A percentile compares a stretch with the other conserved stretches of the same genome.
Conservation (phyloP, 2,113 vertebrate genomes). For the Saiga tatarica region DNA sequence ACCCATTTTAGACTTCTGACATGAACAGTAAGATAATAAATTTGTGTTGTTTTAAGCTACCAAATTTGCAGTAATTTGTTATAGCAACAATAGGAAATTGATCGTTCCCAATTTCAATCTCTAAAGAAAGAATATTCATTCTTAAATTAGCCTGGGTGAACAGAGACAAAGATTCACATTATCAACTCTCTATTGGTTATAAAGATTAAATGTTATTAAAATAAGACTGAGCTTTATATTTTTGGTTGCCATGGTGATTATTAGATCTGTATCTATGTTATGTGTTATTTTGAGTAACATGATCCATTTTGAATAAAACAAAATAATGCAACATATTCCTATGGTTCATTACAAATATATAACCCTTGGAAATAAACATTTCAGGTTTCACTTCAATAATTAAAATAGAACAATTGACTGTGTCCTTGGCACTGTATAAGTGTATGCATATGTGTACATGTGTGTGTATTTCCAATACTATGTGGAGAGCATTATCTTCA, state of each 20-base stretch:
- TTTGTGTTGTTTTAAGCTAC: background rate
- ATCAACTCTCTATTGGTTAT: background rate
- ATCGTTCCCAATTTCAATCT: background rate
- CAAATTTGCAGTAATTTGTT: background rate
- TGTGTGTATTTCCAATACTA: background rate
- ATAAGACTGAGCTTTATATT: slow-evolving; percentile 32
- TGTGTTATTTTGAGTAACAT: slow-evolving; percentile 44
- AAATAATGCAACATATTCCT: background rate
- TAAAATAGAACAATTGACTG: background rate
- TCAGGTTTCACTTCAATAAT: background rate
- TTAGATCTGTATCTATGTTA: slow-evolving; percentile 26
- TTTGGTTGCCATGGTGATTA: slow-evolving; percentile 53
- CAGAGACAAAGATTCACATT: background rate
- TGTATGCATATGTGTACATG: background rate
- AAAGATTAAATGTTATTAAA: slow-evolving; percentile 58
- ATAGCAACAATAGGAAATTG: background rate
- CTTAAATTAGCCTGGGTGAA: slow-evolving; percentile 19
- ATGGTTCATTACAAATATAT: background rate
- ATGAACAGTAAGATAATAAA: background rate
- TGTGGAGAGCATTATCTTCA: background rate
- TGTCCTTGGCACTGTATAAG: background rate
- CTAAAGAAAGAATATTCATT: background rate
- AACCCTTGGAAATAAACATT: slow-evolving; percentile 11
- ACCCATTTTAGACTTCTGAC: background rate
- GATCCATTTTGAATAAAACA: slow-evolving; percentile 41